phyloP scores from a whole-genome alignment of 2,113 vertebrate genomes.

The Cichladusa arquata region DNA sequence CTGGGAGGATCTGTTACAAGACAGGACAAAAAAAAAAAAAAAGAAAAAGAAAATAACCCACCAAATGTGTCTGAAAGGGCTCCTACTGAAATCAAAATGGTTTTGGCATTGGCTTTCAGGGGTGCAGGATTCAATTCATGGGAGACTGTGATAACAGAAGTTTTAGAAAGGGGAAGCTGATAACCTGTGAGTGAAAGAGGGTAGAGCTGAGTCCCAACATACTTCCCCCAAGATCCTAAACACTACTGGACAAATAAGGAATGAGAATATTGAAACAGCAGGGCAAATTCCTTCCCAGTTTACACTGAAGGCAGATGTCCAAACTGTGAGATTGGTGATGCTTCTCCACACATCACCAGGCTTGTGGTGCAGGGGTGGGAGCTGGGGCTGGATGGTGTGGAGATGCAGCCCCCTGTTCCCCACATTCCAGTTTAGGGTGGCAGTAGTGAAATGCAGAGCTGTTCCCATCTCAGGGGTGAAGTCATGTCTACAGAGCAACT shows the following conservation, averaged over 20 bases:
- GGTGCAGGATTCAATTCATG: background rate
- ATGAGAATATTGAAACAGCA: background rate
- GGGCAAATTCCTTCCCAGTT: background rate
- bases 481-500: background rate
- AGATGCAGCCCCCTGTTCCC: background rate
- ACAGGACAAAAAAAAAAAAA: background rate
- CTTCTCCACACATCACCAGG: accelerated
- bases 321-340: background rate
- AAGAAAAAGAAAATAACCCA: background rate
- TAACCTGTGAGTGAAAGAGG: background rate
- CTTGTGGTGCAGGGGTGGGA: background rate
- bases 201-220: background rate
- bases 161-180: background rate
- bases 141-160: background rate
- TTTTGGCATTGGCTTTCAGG: background rate
- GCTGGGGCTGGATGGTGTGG: background rate
- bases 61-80: background rate
- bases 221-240: background rate
- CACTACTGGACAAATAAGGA: background rate
- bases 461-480: background rate
- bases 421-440: background rate
- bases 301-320: background rate
- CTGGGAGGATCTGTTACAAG: background rate
- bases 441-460: background rate
- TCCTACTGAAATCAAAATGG: background rate